Conservation (phyloP, 2,113 vertebrate genomes). For the Cinclus cinclus region DNA sequence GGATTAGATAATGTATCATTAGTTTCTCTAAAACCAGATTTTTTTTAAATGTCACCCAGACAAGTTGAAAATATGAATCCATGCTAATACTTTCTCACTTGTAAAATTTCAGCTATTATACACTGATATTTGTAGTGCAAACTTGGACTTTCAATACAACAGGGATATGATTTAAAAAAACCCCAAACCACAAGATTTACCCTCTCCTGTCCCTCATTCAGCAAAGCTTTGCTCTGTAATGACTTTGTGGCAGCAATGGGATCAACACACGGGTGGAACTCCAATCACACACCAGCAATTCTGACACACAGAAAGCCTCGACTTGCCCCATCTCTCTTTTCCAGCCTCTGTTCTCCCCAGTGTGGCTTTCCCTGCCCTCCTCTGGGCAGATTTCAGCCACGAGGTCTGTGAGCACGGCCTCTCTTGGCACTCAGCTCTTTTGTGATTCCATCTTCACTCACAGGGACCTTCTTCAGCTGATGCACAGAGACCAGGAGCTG, state of each 20-base stretch:
- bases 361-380: no score
- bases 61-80: not conserved
- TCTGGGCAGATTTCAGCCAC: no score
- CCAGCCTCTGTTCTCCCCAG: no score
- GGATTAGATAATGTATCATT: not conserved
- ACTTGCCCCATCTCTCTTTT: not conserved
- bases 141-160: not conserved
- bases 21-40: not conserved
- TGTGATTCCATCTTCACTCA: no score
- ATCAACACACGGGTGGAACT: not conserved
- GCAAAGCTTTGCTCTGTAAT: not conserved
- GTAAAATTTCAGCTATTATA: not conserved
- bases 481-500: no score
- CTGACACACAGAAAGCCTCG: not conserved
- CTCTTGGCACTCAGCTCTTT: no score
- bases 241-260: not conserved
- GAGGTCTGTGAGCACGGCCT: no score
- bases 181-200: not conserved
- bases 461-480: no score
- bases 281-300: rapidly evolving
- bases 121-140: not conserved
- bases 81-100: not conserved
- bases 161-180: not conserved
- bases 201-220: not conserved
- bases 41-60: not conserved